Evolutionary conservation across 2,888 invertebrate genomes (phyloP).

Genomic region (Cerastis leucographa): DNA sequence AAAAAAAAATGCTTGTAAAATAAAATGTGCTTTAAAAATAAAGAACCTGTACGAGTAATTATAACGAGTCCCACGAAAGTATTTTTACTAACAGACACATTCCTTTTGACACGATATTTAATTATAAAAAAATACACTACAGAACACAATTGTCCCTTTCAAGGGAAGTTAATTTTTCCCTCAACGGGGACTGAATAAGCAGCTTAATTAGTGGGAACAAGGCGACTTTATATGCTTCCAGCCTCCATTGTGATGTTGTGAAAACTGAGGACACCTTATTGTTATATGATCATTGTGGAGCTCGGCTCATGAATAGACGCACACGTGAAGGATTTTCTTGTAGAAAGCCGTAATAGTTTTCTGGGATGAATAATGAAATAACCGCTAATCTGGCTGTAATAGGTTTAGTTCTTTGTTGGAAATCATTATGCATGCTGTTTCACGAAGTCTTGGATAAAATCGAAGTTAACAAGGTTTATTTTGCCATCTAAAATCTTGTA

Average conservation of each 20-base stretch:
- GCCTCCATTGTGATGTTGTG: constrained; percentile 80
- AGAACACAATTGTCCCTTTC: constrained; percentile 54
- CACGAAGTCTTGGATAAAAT: not conserved
- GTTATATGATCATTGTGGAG: constrained; percentile 62
- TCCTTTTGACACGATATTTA: constrained; percentile 58
- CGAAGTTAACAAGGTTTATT: not conserved
- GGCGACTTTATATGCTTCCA: constrained; percentile 77
- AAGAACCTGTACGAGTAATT: constrained; percentile 16
- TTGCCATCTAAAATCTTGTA: too few species aligned
- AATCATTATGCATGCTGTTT: not conserved
- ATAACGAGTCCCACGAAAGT: constrained; percentile 17
- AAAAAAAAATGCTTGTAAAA: not conserved
- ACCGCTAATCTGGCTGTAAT: constrained; percentile 13
- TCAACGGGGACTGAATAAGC: constrained; percentile 63
- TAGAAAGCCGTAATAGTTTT: constrained; percentile 46
- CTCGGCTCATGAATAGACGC: constrained; percentile 54
- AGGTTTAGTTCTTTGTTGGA: constrained; percentile 4
- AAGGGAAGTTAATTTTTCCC: constrained; percentile 61
- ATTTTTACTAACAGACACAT: constrained; percentile 29
- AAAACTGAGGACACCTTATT: constrained; percentile 62
- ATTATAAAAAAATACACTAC: constrained; percentile 57
- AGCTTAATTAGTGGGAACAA: constrained; percentile 83
- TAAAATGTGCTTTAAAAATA: not conserved
- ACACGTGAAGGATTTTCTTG: constrained; percentile 58
- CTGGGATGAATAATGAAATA: constrained; percentile 47